Conservation (phyloP, 2,888 invertebrate genomes). For the Phortica okadai region DNA sequence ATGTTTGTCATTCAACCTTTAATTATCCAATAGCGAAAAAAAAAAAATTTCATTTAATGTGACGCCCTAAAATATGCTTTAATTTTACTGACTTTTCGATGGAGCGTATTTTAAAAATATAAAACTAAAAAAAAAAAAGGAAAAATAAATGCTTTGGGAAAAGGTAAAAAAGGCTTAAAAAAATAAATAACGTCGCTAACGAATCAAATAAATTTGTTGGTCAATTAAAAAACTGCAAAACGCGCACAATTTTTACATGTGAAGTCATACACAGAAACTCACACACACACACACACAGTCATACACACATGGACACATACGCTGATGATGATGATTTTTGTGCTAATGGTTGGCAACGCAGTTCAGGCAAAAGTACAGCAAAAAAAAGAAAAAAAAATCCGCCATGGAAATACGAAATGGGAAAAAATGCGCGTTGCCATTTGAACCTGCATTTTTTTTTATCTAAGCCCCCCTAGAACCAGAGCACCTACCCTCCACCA, state of each 20-base stretch:
- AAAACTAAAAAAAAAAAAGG: slow-evolving; percentile 31
- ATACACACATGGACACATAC: slow-evolving; percentile 40
- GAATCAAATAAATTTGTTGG: slow-evolving; percentile 77
- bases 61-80: no score
- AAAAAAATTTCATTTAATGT: no score
- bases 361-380: slow-evolving; percentile 45
- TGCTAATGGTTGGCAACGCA: slow-evolving; percentile 66
- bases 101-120: background rate
- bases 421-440: slow-evolving; percentile 8
- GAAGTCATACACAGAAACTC: slow-evolving; percentile 40
- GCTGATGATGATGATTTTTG: slow-evolving; percentile 64
- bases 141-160: slow-evolving; percentile 39
- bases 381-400: slow-evolving; percentile 35
- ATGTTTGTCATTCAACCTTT: no score
- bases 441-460: background rate
- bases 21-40: no score
- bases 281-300: background rate
- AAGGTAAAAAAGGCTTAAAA: slow-evolving; percentile 3
- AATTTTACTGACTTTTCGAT: background rate
- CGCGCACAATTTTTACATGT: slow-evolving; percentile 70
- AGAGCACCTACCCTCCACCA: background rate
- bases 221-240: slow-evolving; percentile 77
- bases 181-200: slow-evolving; percentile 69
- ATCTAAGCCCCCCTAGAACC: background rate
- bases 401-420: background rate